Percentiles rank a stretch among this genome's conserved stretches.
Conservation (phyloP, 2,797 vertebrate genomes). For the Cheirogaleus major region DNA sequence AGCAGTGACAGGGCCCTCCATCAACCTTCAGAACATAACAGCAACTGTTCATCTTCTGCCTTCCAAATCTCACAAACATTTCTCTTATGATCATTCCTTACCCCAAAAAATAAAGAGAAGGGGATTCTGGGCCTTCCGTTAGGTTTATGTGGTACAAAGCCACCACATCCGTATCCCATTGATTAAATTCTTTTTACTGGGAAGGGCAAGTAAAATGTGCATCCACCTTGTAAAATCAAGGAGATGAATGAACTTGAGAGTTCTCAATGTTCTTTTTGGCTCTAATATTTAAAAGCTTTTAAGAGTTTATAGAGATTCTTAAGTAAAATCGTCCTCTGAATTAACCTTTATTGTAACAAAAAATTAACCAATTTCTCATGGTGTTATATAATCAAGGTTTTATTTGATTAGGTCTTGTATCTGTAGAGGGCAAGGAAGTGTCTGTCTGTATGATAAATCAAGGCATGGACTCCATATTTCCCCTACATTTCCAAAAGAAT, state of each 20-base stretch:
- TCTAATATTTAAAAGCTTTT: not conserved
- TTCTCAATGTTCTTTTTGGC: not conserved
- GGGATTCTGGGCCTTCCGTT: not conserved
- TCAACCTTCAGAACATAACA: not conserved
- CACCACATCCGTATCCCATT: rapidly evolving
- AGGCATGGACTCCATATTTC: not conserved
- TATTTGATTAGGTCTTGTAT: not conserved
- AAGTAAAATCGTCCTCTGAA: not conserved
- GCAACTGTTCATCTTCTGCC: not conserved
- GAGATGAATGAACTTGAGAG: not conserved
- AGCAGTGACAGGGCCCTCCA: rapidly evolving
- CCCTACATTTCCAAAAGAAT: not conserved
- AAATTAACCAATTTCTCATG: not conserved
- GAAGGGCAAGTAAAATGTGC: not conserved
- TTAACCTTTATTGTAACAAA: not conserved
- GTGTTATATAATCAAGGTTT: not conserved
- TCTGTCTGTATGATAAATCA: not conserved
- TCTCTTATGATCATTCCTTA: not conserved
- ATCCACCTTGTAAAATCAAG: not conserved
- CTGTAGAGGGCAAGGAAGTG: not conserved
- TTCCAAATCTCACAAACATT: not conserved
- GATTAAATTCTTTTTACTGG: not conserved
- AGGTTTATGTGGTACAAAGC: not conserved
- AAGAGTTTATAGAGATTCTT: not conserved
- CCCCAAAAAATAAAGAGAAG: not conserved